Base-by-base conservation (phyloP, 2,888 invertebrate species). In the Subacronicta megacephala region DNA sequence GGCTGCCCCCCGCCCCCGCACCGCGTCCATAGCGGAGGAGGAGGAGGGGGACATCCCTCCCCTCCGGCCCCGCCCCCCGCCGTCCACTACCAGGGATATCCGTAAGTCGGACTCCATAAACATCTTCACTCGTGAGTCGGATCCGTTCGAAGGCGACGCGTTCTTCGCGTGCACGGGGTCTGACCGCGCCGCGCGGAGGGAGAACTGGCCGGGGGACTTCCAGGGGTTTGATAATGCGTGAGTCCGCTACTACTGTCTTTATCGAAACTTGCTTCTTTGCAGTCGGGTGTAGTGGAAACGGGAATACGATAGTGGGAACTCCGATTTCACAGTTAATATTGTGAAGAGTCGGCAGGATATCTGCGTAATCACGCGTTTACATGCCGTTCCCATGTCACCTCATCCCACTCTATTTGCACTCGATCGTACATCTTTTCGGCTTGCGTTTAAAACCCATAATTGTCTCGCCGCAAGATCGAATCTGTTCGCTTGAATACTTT, bases 21-120 rank as follows among this genome's bases (percentile, higher is more conserved):
- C 92, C 13, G 91, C 92, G 1, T 92, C 94, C 45, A 94, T 94
- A 51, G 94, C 93, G 0, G 94, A 94, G 57, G 94, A 93, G 58
- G 93, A 94, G 51, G 94, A 94, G 55, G 79, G 77, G 31, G 95
- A 89, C 51, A 83, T 90, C 15, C 93, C 88, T 16, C 95, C 88
- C 36, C 83, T 88, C 13, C 81, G 87, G 63, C 76, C 81, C 46
- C 94, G 84, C 18, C 87, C 88, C 67, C 93, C 64, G 79, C 70
- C 76, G 7, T 31, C 76, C 7, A 26, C 43, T 2, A 96, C 96
- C 62, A 94, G 95, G 52, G 95, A 96, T 79, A 96, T 98, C 43
- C 97, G 97, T 80, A 98, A 98, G 87, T 98, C 98, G 0, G 98
- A 98, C 83, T 98, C 98, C 3, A 96, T 98, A 7, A 98, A 98